Base-by-base conservation (phyloP, 2,797 vertebrate species). In the Neosilurus hyrtlii region DNA sequence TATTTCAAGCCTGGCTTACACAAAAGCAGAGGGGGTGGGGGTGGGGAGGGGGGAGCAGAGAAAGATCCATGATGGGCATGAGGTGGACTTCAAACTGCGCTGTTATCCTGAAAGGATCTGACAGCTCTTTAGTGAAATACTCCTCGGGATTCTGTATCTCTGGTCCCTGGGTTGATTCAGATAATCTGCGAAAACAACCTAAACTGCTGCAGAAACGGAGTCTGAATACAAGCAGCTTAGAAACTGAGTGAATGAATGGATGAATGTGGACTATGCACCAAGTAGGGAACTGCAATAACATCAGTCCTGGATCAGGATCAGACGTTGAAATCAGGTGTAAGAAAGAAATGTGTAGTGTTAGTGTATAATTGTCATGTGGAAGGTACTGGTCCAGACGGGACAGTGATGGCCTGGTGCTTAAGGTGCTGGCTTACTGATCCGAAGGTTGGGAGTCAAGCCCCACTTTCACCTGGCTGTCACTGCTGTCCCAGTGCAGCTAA, bases 1-100 rank as follows among this genome's bases (percentile, higher is more conserved):
- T 65, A 84, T 87, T 84, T 85, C 51, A 82, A 79, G 75, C 54
- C 51, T 63, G 74, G 30, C 52, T 75, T 70, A 51, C 61, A 80
- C 54, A 76, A 57, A 80, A 73, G 51, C 37, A 24, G 68, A 63
- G 79, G 51, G 71, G 30, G 65, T n/a, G 67, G 37, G 59, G 61
- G 2, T 18, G 8, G 7, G 22, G 22, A 12, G 22, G 3, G 22
- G 10, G 61, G 16, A 26, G 16, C 49, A 54, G 51, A 73, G n/a
- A 30, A 4, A 73, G 4, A 16, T 5, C 30, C 30, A 37, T 2
- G 43, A 26, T 26, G n/a, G 49, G 22, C 14, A 52, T 9, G 70
- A 52, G 70, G 24, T 72, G 3, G 49, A 52, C 7, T 52, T 52
- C 49, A 15, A 15, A 16, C 49, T 72, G n/a, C n/a, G 16, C 49